phyloP scores from a whole-genome alignment of 2,888 invertebrate genomes.

The Bombylius major region DNA sequence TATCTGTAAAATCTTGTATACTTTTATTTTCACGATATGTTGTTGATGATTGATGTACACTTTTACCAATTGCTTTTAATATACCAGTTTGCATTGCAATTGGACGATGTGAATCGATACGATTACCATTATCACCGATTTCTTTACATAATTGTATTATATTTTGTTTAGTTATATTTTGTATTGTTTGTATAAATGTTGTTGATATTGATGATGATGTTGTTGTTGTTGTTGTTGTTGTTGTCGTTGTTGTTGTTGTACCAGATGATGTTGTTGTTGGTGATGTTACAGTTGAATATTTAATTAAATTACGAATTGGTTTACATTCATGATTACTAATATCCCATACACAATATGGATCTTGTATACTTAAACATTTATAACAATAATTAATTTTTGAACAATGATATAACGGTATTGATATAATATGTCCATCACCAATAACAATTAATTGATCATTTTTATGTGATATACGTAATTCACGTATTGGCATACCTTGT shows the following conservation, averaged over 20 bases:
- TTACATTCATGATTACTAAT: constrained; percentile 48
- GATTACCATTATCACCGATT: constrained; percentile 15
- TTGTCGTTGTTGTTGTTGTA: not conserved
- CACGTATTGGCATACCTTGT: constrained; percentile 55
- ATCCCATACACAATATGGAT: constrained; percentile 98
- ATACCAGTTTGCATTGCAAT: constrained; percentile 16
- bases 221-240: constrained; percentile 14
- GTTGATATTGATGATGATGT: constrained; percentile 16
- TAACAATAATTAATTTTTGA: constrained; percentile 49
- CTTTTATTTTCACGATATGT: constrained; percentile 23
- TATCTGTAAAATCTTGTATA: constrained; percentile 28
- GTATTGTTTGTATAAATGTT: constrained; percentile 25
- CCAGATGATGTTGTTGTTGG: too few relatives aligned
- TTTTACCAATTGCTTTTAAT: constrained; percentile 17
- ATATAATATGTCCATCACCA: constrained; percentile 72
- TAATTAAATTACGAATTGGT: not conserved
- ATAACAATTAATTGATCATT: constrained; percentile 77
- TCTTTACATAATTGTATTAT: constrained; percentile 28
- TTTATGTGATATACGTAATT: constrained; percentile 60
- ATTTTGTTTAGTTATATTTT: constrained; percentile 29
- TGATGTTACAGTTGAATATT: too few relatives aligned
- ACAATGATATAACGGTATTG: constrained; percentile 80
- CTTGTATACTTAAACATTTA: constrained; percentile 81
- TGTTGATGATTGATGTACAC: not conserved
- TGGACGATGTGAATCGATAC: constrained; percentile 12